phyloP scores from a whole-genome alignment of 2,888 invertebrate species.

The Pristionchus fissidentatus region DNA sequence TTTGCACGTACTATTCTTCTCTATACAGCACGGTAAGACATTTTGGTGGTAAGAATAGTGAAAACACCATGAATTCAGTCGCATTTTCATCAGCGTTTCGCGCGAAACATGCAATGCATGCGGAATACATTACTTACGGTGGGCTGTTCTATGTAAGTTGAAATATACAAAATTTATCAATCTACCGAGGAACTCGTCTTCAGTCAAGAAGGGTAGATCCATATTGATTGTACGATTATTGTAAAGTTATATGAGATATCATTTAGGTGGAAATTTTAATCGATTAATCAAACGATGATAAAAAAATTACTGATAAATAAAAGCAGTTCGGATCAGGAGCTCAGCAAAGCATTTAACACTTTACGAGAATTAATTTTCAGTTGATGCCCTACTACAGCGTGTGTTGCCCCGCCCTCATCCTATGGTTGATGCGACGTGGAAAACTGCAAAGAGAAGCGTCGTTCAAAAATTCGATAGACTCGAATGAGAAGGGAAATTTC shows the following conservation, averaged over 20 bases:
- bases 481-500: neutral
- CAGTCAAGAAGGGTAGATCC: too few species aligned
- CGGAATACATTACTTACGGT: neutral
- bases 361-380: too few species aligned
- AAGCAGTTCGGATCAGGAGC: too few species aligned
- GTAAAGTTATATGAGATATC: too few species aligned
- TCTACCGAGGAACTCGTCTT: too few species aligned
- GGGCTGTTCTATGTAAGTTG: neutral
- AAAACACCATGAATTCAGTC: neutral
- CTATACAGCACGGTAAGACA: neutral
- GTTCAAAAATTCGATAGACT: neutral
- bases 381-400: constrained; percentile 22
- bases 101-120: neutral
- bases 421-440: neutral
- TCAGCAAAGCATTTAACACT: too few species aligned
- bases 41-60: neutral
- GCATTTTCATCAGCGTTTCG: neutral
- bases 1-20: neutral
- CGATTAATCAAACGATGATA: too few species aligned
- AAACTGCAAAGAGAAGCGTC: neutral
- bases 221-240: too few species aligned
- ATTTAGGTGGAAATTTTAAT: too few species aligned
- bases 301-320: too few species aligned
- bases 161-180: too few species aligned
- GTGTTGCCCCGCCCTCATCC: neutral